These are phyloP conservation scores for Manis pentadactyla DNA, from an alignment of 2,797 vertebrate species.

Conservation along the genomic window DNA sequence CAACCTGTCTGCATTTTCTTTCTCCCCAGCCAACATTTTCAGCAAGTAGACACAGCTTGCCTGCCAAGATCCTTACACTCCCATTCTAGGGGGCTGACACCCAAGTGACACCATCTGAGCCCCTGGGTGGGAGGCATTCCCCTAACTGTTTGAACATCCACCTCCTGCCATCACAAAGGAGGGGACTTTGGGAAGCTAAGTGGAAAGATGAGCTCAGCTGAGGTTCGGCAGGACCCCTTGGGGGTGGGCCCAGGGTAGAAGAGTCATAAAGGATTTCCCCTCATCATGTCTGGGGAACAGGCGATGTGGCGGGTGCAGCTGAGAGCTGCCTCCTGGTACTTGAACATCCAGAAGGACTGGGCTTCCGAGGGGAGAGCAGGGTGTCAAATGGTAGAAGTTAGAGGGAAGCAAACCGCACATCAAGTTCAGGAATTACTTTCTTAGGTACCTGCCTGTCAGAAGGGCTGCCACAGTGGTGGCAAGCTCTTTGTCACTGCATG, in stretches of 20 bases:
- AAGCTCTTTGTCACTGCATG: not conserved
- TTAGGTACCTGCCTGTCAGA: not conserved
- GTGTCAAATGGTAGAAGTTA: not conserved
- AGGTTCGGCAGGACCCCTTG: too few relatives aligned
- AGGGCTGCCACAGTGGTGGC: not conserved
- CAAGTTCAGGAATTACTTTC: not conserved
- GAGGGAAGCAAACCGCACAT: not conserved
- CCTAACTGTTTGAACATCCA: not conserved
- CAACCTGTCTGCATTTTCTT: not conserved
- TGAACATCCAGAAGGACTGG: not conserved
- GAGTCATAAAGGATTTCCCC: not conserved
- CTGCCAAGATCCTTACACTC: not conserved
- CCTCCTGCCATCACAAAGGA: not conserved
- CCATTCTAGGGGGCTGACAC: not conserved
- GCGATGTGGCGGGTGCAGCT: not conserved
- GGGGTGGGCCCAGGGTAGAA: too few relatives aligned
- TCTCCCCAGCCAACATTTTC: not conserved
- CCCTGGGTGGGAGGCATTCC: not conserved
- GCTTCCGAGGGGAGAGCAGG: not conserved
- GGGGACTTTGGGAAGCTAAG: not conserved
- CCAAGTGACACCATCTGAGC: not conserved
- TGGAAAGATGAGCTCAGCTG: not conserved
- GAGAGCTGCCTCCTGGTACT: not conserved
- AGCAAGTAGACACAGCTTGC: not conserved
- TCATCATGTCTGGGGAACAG: not conserved